These are phyloP conservation scores for Neosilurus mollespiculum DNA, from an alignment of 2,797 vertebrate genomes.

Conservation along the genomic window DNA sequence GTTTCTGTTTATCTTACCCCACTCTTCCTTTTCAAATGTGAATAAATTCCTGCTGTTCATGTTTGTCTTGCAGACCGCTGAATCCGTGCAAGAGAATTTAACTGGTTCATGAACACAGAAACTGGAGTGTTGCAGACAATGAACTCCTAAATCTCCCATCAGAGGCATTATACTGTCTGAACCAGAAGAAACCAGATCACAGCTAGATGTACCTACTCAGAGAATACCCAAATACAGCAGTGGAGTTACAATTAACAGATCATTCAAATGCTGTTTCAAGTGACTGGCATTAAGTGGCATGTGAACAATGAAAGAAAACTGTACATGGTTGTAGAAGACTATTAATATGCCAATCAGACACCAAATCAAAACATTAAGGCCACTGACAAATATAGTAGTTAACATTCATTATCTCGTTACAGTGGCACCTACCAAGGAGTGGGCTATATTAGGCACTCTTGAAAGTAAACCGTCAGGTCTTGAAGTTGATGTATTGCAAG, in stretches of 20 bases:
- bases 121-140: slow-evolving; percentile 71
- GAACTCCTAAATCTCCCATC: slow-evolving; percentile 69
- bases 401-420: too few species aligned
- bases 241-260: not conserved
- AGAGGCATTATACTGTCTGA: slow-evolving; percentile 13
- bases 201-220: not conserved
- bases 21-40: not conserved
- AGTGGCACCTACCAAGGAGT: too few species aligned
- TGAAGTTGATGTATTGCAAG: too few species aligned
- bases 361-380: too few species aligned
- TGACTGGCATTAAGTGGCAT: not conserved
- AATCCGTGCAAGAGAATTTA: slow-evolving; percentile 57
- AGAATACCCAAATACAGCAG: slow-evolving; percentile 13
- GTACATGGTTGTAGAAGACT: not conserved
- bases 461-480: too few species aligned
- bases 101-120: slow-evolving; percentile 74
- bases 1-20: not conserved
- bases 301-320: too few species aligned
- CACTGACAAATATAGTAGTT: too few species aligned
- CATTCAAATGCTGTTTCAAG: not conserved
- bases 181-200: not conserved
- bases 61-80: slow-evolving; percentile 66
- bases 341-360: too few species aligned
- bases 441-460: too few species aligned
- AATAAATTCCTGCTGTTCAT: slow-evolving; percentile 60